phyloP scores from a whole-genome alignment of 2,113 vertebrate species.

The Zapornia atra region DNA sequence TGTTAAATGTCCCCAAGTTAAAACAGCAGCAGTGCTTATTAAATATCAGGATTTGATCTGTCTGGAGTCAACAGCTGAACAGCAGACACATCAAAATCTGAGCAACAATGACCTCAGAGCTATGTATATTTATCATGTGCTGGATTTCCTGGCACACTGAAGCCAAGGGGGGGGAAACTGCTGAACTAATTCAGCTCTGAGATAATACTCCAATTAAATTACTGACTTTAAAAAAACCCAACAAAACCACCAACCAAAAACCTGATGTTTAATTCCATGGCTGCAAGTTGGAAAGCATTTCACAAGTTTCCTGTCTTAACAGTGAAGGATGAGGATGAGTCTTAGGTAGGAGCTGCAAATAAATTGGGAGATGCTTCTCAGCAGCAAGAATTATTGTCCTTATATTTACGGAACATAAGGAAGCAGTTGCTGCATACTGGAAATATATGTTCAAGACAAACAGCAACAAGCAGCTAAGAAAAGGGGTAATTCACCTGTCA shows the following conservation, averaged over 20 bases:
- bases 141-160: constrained; percentile 44
- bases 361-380: constrained; percentile 32
- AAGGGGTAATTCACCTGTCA: neutral
- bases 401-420: constrained; percentile 1
- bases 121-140: constrained; percentile 51
- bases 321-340: neutral
- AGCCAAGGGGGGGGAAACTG: neutral
- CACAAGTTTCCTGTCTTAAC: neutral
- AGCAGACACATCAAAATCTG: constrained; percentile 40
- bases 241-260: too few species aligned
- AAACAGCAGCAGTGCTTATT: constrained; percentile 18
- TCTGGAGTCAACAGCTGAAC: constrained; percentile 37
- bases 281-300: neutral
- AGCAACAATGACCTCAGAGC: constrained; percentile 39
- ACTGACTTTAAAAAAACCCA: neutral
- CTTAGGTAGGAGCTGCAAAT: constrained; percentile 15
- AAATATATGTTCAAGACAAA: constrained; percentile 40
- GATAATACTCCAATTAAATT: constrained; percentile 12
- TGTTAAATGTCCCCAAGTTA: constrained; percentile 20
- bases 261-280: neutral
- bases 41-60: constrained; percentile 62
- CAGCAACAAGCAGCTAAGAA: constrained; percentile 11
- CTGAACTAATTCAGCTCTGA: neutral
- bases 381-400: neutral
- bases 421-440: constrained; percentile 9